These are phyloP conservation scores for Lethrus apterus DNA, from an alignment of 1,140 invertebrate genomes.

Conservation along the genomic window DNA sequence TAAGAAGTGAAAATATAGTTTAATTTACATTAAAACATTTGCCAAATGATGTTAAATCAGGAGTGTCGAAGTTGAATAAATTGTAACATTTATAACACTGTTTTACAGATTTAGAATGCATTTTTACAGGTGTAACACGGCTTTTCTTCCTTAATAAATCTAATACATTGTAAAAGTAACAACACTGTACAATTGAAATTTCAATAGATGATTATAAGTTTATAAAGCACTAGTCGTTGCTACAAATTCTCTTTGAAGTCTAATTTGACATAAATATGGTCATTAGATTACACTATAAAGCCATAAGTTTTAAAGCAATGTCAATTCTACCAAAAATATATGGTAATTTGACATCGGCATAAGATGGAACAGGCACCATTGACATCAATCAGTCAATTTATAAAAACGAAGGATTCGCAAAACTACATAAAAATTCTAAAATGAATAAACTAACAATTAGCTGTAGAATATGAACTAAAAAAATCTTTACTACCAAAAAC, in stretches of 20 bases:
- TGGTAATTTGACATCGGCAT: too few species aligned
- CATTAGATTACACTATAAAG: slow-evolving; percentile 7
- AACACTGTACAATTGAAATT: slow-evolving; percentile 21
- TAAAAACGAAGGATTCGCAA: too few species aligned
- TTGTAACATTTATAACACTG: neutral
- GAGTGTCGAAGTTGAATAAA: neutral
- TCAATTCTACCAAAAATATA: slow-evolving; percentile 12
- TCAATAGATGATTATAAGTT: slow-evolving; percentile 1
- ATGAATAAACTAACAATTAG: too few species aligned
- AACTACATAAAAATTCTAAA: too few species aligned
- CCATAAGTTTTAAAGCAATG: slow-evolving; percentile 11
- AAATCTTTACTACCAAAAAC: too few species aligned
- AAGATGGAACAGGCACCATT: too few species aligned
- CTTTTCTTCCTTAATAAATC: slow-evolving; percentile 14
- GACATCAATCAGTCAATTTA: too few species aligned
- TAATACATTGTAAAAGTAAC: slow-evolving; percentile 20
- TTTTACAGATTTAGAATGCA: neutral
- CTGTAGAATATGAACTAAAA: too few species aligned
- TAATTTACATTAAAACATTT: slow-evolving; percentile 11
- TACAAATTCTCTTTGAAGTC: slow-evolving; percentile 12
- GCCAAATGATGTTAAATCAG: slow-evolving; percentile 2
- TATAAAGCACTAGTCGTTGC: slow-evolving; percentile 19
- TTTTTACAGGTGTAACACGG: slow-evolving; percentile 20
- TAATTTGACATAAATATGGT: slow-evolving; percentile 16
- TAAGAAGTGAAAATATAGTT: slow-evolving; percentile 15